phyloP scores from a whole-genome alignment of 2,113 vertebrate genomes.

The Pangasianodon hypophthalmus region DNA sequence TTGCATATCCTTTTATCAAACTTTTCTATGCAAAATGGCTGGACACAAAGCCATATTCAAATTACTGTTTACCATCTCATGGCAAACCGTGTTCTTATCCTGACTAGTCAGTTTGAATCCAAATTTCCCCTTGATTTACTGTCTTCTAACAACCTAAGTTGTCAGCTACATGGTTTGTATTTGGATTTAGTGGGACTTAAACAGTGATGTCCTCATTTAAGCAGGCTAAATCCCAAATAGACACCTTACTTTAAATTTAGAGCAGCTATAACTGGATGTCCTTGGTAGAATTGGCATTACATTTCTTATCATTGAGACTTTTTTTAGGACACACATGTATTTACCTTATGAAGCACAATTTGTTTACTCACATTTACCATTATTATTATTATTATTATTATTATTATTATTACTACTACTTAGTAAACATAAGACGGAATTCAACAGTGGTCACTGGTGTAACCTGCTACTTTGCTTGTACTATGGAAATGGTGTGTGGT shows the following conservation, averaged over 20 bases:
- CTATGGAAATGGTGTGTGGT: neutral
- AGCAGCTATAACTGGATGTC: neutral
- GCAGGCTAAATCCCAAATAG: neutral
- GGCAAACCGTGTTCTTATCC: no score
- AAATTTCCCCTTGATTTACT: neutral
- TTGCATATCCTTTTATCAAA: neutral
- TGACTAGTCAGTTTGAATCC: neutral
- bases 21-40: neutral
- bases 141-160: neutral
- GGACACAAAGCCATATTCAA: neutral
- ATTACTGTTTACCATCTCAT: no score
- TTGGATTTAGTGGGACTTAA: neutral
- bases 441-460: neutral
- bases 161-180: neutral
- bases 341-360: neutral
- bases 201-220: neutral
- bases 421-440: no score
- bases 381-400: neutral
- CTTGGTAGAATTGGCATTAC: neutral
- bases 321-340: neutral
- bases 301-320: neutral
- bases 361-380: neutral
- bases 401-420: no score
- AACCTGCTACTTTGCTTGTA: neutral
- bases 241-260: neutral